A percentile compares a stretch with the other conserved stretches of the same genome.
phyloP scores from a whole-genome alignment of 2,888 invertebrate species.

The Rhingia rostrata region DNA sequence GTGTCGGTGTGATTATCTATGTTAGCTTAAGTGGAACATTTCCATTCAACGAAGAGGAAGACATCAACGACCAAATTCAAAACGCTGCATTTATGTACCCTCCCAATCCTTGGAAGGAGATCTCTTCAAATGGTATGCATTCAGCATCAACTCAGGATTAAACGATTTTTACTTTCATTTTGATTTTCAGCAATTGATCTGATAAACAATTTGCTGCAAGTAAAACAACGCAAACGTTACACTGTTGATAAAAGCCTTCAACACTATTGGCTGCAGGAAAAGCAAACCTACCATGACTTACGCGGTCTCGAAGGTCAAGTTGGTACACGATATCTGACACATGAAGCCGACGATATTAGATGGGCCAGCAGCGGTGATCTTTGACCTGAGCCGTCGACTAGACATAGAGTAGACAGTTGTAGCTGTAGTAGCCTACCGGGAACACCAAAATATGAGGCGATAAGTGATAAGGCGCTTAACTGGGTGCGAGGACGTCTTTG shows the following conservation, averaged over 20 bases:
- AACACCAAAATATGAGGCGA: slow-evolving; percentile 82
- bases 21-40: slow-evolving; percentile 99
- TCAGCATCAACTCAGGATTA: neutral
- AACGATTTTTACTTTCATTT: neutral
- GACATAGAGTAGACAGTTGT: slow-evolving; percentile 75
- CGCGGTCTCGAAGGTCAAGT: slow-evolving; percentile 92
- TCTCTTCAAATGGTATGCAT: slow-evolving; percentile 91
- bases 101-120: slow-evolving; percentile 97
- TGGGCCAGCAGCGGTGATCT: slow-evolving; percentile 86
- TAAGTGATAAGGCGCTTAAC: slow-evolving; percentile 82
- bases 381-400: slow-evolving; percentile 81
- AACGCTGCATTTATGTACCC: slow-evolving; percentile 99
- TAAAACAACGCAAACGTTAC: slow-evolving; percentile 96
- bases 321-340: slow-evolving; percentile 92
- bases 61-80: slow-evolving; percentile 99
- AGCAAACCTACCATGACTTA: slow-evolving; percentile 97
- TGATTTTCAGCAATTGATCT: slow-evolving; percentile 93
- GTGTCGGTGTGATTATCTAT: slow-evolving; percentile 99
- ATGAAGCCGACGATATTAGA: slow-evolving; percentile 95
- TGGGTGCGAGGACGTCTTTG: slow-evolving; percentile 83
- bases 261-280: slow-evolving; percentile 98
- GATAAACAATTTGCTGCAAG: slow-evolving; percentile 98
- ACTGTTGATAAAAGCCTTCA: slow-evolving; percentile 97
- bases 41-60: slow-evolving; percentile 99
- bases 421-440: slow-evolving; percentile 79